A percentile compares a stretch with the other conserved stretches of the same genome.
Conservation (phyloP, 2,113 vertebrate species). For the Pagrus major region DNA sequence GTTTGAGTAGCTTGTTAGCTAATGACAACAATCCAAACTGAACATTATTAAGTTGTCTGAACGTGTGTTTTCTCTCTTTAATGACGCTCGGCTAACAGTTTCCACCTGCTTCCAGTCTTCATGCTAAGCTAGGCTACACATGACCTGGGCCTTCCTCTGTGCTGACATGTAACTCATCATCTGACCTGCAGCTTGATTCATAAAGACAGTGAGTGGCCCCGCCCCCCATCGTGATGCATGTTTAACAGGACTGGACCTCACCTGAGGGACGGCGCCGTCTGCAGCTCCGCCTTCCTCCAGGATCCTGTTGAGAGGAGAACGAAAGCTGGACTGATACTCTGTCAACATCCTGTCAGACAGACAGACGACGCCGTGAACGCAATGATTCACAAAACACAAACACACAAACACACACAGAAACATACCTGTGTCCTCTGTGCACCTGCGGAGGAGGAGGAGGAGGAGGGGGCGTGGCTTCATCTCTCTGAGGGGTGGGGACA, state of each 20-base stretch:
- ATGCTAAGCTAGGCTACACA: neutral
- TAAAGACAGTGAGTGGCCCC: neutral
- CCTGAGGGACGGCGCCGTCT: conserved; percentile 38
- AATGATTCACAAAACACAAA: neutral
- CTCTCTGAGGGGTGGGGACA: neutral
- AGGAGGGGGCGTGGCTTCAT: neutral
- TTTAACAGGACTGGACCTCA: conserved; percentile 25
- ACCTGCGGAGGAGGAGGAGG: conserved; percentile 25
- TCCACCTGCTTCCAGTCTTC: neutral
- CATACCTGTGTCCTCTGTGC: conserved; percentile 60
- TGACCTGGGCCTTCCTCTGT: neutral
- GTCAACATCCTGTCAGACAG: conserved; percentile 63
- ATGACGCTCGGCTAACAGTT: too few species aligned
- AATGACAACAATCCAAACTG: too few species aligned
- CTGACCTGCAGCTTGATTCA: neutral
- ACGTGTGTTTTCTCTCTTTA: too few species aligned
- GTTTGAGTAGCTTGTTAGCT: too few species aligned
- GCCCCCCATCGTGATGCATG: neutral
- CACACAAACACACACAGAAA: conserved; percentile 1
- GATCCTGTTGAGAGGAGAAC: conserved; percentile 58
- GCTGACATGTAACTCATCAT: too few species aligned
- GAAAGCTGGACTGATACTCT: conserved; percentile 71
- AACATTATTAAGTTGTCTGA: too few species aligned
- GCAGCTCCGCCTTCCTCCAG: conserved; percentile 33
- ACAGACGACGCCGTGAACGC: conserved; percentile 12